Evolutionary conservation across 2,113 vertebrate species (phyloP).

Genomic region (Oncorhynchus tshawytscha): DNA sequence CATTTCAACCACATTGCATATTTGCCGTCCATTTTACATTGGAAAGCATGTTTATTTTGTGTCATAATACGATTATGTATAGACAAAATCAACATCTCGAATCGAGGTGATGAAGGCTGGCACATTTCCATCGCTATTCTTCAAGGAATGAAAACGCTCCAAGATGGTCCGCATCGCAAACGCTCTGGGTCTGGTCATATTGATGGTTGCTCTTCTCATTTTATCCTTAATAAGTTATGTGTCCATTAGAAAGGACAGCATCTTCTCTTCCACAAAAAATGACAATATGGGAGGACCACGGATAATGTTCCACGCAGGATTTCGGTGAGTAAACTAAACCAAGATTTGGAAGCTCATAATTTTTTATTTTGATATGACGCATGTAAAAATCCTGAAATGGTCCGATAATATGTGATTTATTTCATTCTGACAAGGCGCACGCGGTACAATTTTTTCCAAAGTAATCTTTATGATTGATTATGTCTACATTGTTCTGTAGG

Average conservation of each 20-base stretch:
- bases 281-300: slow-evolving; percentile 82
- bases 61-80: not conserved
- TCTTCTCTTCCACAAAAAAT: slow-evolving; percentile 86
- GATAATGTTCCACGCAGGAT: slow-evolving; percentile 95
- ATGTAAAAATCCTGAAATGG: not conserved
- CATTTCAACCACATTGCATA: slow-evolving; percentile 35
- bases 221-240: slow-evolving; percentile 97
- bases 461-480: not conserved
- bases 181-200: slow-evolving; percentile 90
- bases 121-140: not conserved
- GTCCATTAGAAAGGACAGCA: slow-evolving; percentile 91
- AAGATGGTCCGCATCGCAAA: slow-evolving; percentile 95
- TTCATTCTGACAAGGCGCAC: not conserved
- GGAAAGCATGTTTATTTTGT: slow-evolving; percentile 30
- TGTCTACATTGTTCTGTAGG: not conserved
- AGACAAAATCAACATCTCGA: not conserved
- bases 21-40: slow-evolving; percentile 37
- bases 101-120: too few species aligned
- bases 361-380: not conserved
- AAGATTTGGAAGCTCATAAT: not conserved
- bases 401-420: not conserved
- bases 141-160: slow-evolving; percentile 59
- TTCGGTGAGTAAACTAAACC: slow-evolving; percentile 80
- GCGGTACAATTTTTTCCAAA: not conserved
- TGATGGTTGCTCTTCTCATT: slow-evolving; percentile 91